Conservation (phyloP, 1,140 invertebrate species). For the Achroia grisella region DNA sequence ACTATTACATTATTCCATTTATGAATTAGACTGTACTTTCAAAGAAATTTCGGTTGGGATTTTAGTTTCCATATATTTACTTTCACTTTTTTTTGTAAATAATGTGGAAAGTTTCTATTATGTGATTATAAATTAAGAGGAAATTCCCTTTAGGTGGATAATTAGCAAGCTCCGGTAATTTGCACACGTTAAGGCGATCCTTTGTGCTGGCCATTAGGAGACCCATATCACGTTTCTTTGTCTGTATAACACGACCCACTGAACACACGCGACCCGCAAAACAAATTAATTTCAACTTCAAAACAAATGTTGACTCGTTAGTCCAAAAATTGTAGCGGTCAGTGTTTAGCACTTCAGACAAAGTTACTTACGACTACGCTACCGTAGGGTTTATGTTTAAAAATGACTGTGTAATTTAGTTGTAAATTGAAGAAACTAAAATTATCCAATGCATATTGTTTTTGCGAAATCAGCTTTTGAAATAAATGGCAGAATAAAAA, state of each 20-base stretch:
- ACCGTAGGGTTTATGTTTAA: too few species aligned
- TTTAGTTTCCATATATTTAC: too few species aligned
- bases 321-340: slow-evolving; percentile 29
- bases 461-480: too few species aligned
- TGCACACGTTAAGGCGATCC: slow-evolving; percentile 21
- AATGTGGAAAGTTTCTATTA: background rate
- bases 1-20: too few species aligned
- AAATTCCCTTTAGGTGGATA: slow-evolving; percentile 12
- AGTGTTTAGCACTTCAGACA: slow-evolving; percentile 18
- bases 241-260: slow-evolving; percentile 21
- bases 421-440: too few species aligned
- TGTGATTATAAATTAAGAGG: slow-evolving; percentile 1
- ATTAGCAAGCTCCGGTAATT: slow-evolving; percentile 33
- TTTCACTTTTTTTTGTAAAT: too few species aligned
- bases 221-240: slow-evolving; percentile 52
- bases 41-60: too few species aligned
- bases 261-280: slow-evolving; percentile 23
- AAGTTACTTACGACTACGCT: slow-evolving; percentile 7
- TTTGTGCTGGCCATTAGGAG: slow-evolving; percentile 37
- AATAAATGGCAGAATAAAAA: too few species aligned
- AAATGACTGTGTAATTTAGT: too few species aligned
- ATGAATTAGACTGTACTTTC: too few species aligned
- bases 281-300: slow-evolving; percentile 44
- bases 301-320: slow-evolving; percentile 43
- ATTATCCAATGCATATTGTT: too few species aligned